Conservation (phyloP, 1,140 invertebrate genomes). For the Drosophila biarmipes region DNA sequence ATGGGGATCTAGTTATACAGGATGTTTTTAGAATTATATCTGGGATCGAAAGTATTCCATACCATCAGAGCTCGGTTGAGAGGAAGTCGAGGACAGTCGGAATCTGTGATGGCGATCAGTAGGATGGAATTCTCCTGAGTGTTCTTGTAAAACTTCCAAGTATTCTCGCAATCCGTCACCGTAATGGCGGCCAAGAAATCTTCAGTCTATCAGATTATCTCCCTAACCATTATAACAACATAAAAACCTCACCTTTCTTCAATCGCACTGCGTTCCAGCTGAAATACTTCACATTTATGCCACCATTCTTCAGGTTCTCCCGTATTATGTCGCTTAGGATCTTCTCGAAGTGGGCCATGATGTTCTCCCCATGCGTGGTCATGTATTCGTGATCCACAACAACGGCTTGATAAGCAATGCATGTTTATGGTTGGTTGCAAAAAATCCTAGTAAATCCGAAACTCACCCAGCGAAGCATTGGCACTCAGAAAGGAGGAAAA, state of each 20-base stretch:
- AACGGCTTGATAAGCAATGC: conserved; percentile 84
- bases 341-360: conserved; percentile 86
- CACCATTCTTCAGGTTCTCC: conserved; percentile 87
- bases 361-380: conserved; percentile 86
- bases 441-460: neutral
- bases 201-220: conserved; percentile 63
- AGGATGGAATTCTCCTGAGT: conserved; percentile 87
- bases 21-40: neutral
- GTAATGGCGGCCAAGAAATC: conserved; percentile 90
- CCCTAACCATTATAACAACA: neutral
- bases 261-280: conserved; percentile 88
- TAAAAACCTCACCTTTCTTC: conserved; percentile 86
- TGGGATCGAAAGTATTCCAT: neutral
- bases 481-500: conserved; percentile 89
- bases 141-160: conserved; percentile 88
- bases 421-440: neutral
- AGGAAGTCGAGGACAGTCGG: conserved; percentile 90
- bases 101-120: conserved; percentile 88
- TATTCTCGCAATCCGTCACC: conserved; percentile 88
- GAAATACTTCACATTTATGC: conserved; percentile 87
- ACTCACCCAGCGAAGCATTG: conserved; percentile 89
- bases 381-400: conserved; percentile 87
- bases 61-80: conserved; percentile 87
- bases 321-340: conserved; percentile 86
- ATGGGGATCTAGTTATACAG: conserved; percentile 86